phyloP scores from a whole-genome alignment of 1,140 invertebrate genomes.

The Drosophila simulans region DNA sequence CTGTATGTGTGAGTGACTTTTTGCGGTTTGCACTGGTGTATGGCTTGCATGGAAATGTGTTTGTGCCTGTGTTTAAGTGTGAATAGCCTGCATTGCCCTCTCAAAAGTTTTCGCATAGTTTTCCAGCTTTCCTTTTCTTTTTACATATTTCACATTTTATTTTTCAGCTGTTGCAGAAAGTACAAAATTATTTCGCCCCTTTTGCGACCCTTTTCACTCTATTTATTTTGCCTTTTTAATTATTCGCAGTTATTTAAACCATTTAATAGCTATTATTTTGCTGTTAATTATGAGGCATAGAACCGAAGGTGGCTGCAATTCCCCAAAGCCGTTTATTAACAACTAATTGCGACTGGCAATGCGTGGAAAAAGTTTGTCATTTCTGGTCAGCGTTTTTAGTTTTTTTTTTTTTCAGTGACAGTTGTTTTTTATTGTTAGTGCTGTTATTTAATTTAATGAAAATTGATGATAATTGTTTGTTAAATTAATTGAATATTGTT shows the following conservation, averaged over 20 bases:
- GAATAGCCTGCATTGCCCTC: conserved; percentile 50
- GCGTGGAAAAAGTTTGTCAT: conserved; percentile 30
- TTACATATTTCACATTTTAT: conserved; percentile 28
- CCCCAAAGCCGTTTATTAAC: conserved; percentile 47
- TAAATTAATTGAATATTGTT: conserved; percentile 64
- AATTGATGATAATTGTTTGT: conserved; percentile 69
- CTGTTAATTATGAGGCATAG: conserved; percentile 63
- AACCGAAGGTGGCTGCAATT: conserved; percentile 10
- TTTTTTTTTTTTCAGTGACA: background rate
- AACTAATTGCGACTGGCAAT: conserved; percentile 52
- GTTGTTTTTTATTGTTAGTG: conserved; percentile 37
- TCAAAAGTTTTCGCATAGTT: conserved; percentile 9
- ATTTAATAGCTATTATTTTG: conserved; percentile 70
- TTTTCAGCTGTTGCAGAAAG: conserved; percentile 22
- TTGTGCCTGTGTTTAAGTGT: conserved; percentile 26
- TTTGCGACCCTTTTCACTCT: conserved; percentile 1
- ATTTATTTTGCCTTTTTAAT: conserved; percentile 46
- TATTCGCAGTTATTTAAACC: conserved; percentile 70
- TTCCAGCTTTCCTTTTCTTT: conserved; percentile 25
- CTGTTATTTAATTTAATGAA: conserved; percentile 64
- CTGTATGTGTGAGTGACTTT: conserved; percentile 59
- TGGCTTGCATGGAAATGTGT: conserved; percentile 22
- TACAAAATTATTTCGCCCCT: conserved; percentile 1
- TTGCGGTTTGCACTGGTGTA: conserved; percentile 54
- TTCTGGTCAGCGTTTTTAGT: conserved; percentile 10